phyloP scores from a whole-genome alignment of 2,888 invertebrate species.

The Atrina japonica region DNA sequence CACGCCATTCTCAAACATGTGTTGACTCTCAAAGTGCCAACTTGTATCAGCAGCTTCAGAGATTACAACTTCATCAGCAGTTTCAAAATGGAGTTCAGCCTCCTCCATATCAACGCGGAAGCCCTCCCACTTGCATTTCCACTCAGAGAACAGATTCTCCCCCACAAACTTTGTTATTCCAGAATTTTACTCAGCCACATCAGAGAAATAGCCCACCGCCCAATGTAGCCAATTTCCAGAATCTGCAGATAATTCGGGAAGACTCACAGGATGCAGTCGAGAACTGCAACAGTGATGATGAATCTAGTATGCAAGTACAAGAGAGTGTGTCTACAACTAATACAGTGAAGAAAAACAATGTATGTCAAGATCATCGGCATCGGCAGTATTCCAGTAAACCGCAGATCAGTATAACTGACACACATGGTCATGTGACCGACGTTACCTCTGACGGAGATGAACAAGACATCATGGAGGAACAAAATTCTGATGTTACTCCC shows the following conservation, averaged over 20 bases:
- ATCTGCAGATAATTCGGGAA: slow-evolving; percentile 80
- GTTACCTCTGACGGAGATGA: slow-evolving; percentile 65
- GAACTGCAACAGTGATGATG: slow-evolving; percentile 54
- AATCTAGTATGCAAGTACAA: slow-evolving; percentile 53
- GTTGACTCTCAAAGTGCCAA: slow-evolving; percentile 76
- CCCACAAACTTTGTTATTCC: slow-evolving; percentile 60
- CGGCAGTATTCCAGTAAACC: slow-evolving; percentile 83
- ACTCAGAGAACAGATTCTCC: slow-evolving; percentile 64
- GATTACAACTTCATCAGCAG: slow-evolving; percentile 79
- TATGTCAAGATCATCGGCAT: slow-evolving; percentile 41
- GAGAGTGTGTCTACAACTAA: slow-evolving; percentile 34
- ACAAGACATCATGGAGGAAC: slow-evolving; percentile 28
- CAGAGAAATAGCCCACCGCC: slow-evolving; percentile 77
- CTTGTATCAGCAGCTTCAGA: slow-evolving; percentile 81
- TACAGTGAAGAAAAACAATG: slow-evolving; percentile 5
- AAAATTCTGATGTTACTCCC: slow-evolving; percentile 13
- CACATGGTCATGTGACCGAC: slow-evolving; percentile 85
- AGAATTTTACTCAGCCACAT: slow-evolving; percentile 61
- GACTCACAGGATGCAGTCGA: slow-evolving; percentile 67
- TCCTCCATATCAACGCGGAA: slow-evolving; percentile 53
- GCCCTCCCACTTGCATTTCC: slow-evolving; percentile 49
- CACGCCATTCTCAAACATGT: slow-evolving; percentile 67
- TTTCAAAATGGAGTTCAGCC: slow-evolving; percentile 44
- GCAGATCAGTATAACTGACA: slow-evolving; percentile 95
- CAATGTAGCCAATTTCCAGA: slow-evolving; percentile 70